These are phyloP conservation scores for Betta splendens DNA, from an alignment of 2,797 vertebrate species.

Conservation along the genomic window DNA sequence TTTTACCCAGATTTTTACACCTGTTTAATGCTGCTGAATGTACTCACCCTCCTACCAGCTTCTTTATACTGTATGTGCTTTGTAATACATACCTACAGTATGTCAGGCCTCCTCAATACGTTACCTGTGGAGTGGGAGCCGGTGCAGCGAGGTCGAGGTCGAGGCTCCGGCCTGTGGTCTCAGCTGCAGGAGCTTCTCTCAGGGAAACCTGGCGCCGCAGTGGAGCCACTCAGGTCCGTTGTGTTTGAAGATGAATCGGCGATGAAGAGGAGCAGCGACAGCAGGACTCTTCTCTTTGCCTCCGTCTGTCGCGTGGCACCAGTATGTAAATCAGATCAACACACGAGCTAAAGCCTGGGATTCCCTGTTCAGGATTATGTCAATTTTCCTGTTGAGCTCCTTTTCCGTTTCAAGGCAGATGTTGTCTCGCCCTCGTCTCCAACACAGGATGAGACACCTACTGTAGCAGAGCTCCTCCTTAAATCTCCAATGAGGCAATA, in stretches of 20 bases:
- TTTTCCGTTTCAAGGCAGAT: slow-evolving; percentile 76
- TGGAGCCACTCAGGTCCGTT: slow-evolving; percentile 11
- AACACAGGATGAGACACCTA: slow-evolving; percentile 42
- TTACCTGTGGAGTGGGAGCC: slow-evolving; percentile 54
- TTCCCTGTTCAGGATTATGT: slow-evolving; percentile 38
- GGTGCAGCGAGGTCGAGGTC: background rate
- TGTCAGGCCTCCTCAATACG: slow-evolving; percentile 39
- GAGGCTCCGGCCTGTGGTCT: slow-evolving; percentile 29
- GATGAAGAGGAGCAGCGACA: slow-evolving; percentile 4
- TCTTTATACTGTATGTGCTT: too few relatives aligned
- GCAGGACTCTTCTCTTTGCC: slow-evolving; percentile 37
- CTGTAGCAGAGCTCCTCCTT: slow-evolving; percentile 55
- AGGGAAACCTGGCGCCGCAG: background rate
- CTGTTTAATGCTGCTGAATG: too few relatives aligned
- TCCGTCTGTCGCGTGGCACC: slow-evolving; percentile 45
- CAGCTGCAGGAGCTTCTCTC: background rate
- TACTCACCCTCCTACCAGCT: too few relatives aligned
- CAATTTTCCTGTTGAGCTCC: slow-evolving; percentile 55
- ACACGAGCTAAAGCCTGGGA: slow-evolving; percentile 33
- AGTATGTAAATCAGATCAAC: slow-evolving; percentile 45
- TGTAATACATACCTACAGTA: slow-evolving; percentile 67
- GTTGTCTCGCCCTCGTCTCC: slow-evolving; percentile 34
- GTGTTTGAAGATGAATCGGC: slow-evolving; percentile 22
- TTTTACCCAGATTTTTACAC: too few relatives aligned
- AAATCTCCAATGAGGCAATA: slow-evolving; percentile 57